Percentiles rank a stretch among this genome's conserved stretches.
Evolutionary conservation across 2,888 invertebrate genomes (phyloP).

Genomic region (Anthrax anthrax): DNA sequence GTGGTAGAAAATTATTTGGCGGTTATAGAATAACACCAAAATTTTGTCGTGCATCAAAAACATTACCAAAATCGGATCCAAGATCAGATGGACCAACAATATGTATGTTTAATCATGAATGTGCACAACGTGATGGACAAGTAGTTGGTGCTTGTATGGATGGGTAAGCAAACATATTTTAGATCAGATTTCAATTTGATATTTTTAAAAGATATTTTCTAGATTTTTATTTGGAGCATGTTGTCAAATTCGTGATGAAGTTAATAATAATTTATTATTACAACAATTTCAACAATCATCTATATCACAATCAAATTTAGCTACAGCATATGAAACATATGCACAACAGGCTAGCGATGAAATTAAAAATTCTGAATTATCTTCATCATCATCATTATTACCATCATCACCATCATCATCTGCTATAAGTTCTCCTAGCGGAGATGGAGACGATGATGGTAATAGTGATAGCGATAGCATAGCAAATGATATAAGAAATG

Average conservation of each 20-base stretch:
- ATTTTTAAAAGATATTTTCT: not conserved
- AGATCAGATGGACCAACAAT: constrained; percentile 53
- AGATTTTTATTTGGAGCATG: constrained; percentile 78
- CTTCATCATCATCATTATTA: not conserved
- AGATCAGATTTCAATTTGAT: not conserved
- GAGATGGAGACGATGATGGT: not conserved
- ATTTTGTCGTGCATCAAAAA: constrained; percentile 57
- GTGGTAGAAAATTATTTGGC: constrained; percentile 59
- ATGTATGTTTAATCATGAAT: constrained; percentile 91
- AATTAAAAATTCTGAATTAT: not conserved
- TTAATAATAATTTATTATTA: constrained; percentile 15
- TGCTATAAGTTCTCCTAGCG: no score
- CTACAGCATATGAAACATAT: constrained; percentile 21
- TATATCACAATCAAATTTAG: constrained; percentile 19
- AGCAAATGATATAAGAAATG: not conserved
- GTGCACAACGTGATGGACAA: constrained; percentile 60
- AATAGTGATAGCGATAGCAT: constrained; percentile 4
- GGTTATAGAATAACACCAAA: constrained; percentile 76
- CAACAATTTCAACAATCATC: constrained; percentile 22
- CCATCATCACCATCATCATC: not conserved
- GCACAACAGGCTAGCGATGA: constrained; percentile 11
- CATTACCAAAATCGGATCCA: constrained; percentile 42
- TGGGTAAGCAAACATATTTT: constrained; percentile 34
- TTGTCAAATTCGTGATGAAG: constrained; percentile 53
- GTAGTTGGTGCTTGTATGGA: constrained; percentile 86